Evolutionary conservation across 2,888 invertebrate genomes (phyloP).

Genomic region (Himalopsyche anomala): DNA sequence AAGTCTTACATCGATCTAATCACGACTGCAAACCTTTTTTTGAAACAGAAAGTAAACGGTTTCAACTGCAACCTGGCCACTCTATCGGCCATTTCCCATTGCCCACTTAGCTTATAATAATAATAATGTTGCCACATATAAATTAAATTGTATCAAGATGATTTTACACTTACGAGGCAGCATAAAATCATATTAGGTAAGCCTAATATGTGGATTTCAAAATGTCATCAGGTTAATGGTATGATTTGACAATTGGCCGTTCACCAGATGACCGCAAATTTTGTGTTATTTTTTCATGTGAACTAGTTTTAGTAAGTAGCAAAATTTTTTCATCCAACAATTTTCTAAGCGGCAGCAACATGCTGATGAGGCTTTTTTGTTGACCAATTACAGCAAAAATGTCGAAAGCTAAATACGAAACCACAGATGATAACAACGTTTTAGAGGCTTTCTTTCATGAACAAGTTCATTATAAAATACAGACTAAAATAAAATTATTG

Average conservation of each 20-base stretch:
- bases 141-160: background rate
- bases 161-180: background rate
- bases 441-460: too few relatives aligned
- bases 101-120: background rate
- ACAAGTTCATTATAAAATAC: too few relatives aligned
- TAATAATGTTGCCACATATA: conserved; percentile 10
- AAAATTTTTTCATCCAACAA: background rate
- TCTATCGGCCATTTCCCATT: background rate
- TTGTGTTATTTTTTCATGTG: background rate
- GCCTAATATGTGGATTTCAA: conserved; percentile 1
- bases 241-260: conserved; percentile 1
- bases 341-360: background rate
- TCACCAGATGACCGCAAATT: background rate
- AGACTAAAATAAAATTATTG: too few relatives aligned
- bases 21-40: background rate
- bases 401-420: background rate
- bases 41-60: background rate
- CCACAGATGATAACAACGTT: too few relatives aligned
- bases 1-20: background rate
- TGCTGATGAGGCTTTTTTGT: conserved; percentile 5
- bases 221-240: background rate
- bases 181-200: conserved; percentile 9
- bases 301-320: conserved; percentile 15
- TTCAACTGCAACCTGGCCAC: background rate
- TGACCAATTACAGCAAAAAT: background rate